Percentiles rank a stretch among this genome's conserved stretches.
Conservation (phyloP, 2,113 vertebrate species). For the Carassius auratus region DNA sequence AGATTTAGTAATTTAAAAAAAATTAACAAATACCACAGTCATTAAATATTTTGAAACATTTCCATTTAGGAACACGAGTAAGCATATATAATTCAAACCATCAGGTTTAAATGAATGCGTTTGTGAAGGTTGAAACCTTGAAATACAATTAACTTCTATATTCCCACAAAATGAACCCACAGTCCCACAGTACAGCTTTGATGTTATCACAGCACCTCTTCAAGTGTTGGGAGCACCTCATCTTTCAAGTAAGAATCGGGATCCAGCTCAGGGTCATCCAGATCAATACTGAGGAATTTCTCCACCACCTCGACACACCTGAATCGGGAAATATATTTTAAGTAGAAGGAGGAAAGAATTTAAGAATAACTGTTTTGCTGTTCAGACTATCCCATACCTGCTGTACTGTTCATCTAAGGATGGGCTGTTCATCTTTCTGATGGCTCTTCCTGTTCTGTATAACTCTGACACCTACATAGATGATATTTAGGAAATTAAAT, state of each 20-base stretch:
- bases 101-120: not conserved
- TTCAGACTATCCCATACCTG: constrained; percentile 60
- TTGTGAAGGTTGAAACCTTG: not conserved
- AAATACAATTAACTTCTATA: not conserved
- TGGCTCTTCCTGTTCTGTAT: constrained; percentile 82
- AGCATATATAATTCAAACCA: not conserved
- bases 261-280: constrained; percentile 83
- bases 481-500: not conserved
- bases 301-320: constrained; percentile 86
- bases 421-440: constrained; percentile 70
- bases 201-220: constrained; percentile 34
- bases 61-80: not conserved
- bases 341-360: not conserved
- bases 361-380: not conserved
- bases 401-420: constrained; percentile 66
- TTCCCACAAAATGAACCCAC: not conserved
- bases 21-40: not conserved
- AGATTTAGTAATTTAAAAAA: not conserved
- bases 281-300: constrained; percentile 86
- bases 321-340: constrained; percentile 22
- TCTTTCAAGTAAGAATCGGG: constrained; percentile 82
- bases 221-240: constrained; percentile 75
- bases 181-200: not conserved
- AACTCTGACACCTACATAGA: constrained; percentile 80
- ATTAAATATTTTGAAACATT: not conserved